Base-by-base conservation (phyloP, 2,888 invertebrate species). In the Leucozona laternaria region DNA sequence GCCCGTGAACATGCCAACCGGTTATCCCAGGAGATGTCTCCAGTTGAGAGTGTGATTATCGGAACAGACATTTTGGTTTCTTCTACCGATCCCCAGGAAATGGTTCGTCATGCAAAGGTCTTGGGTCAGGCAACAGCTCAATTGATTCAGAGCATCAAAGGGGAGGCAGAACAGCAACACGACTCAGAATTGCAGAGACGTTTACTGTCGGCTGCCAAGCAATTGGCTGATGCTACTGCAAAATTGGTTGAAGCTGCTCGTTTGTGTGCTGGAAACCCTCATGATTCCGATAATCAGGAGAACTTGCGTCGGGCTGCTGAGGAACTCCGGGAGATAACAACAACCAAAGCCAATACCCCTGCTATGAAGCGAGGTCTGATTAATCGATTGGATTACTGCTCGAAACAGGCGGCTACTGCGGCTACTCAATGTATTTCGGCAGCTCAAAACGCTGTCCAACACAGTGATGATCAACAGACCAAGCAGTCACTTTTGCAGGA, bases 211-310 rank as follows among this genome's bases (percentile, higher is more conserved):
- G 99, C 99, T 0, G 99, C 99, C 17, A 98, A 98, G 91, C 95
- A 97, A 77, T 91, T 97, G 57, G 99, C 99, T 0, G 99, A 99
- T 92, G 99, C 99, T 1, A 99, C 99, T 0, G 97, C 98, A 0
- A 95, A 97, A 89, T 97, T 99, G 96, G 99, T 99, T 28, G 99
- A 99, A 92, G 98, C 98, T 0, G 98, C 98, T 0, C 94, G 99
- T 79, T 96, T 97, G 71, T 98, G 98, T 92, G 98, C 98, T 0
- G 96, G 96, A 28, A 95, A 95, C 90, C 97, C 97, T 0, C 95
- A 97, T 92, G 97, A 98, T 89, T 94, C 96, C 0, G 94, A 94
- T 80, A 96, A 96, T 90, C 98, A 98, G 91, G 96, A 96, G 88
- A 96, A 96, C 4, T 93, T 99, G 13, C 95, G 97, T 40, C 94